phyloP scores from a whole-genome alignment of 2,888 invertebrate genomes.

The Xestia c-nigrum region DNA sequence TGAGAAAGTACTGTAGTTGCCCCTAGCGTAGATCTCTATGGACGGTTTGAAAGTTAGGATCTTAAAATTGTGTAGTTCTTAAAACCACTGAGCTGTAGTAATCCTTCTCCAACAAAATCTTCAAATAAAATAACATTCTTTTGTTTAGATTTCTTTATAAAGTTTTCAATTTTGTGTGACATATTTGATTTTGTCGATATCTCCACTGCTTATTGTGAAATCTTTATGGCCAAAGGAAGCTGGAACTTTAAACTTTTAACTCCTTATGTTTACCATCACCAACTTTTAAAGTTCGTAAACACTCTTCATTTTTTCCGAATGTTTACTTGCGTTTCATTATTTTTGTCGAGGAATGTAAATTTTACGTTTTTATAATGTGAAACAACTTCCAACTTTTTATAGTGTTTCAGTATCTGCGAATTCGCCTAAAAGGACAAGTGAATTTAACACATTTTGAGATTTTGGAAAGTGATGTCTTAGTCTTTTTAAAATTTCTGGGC shows the following conservation, averaged over 20 bases:
- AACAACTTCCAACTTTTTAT: constrained; percentile 1
- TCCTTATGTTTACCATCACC: background rate
- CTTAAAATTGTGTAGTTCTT: too few species aligned
- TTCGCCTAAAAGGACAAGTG: background rate
- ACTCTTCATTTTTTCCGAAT: constrained; percentile 22
- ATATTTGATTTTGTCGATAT: constrained; percentile 14
- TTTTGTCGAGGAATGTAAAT: constrained; percentile 31
- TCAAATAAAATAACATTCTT: constrained; percentile 27
- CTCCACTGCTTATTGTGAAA: constrained; percentile 20
- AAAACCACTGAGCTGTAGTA: constrained; percentile 28
- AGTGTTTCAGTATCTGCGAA: background rate
- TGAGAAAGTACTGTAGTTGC: too few species aligned
- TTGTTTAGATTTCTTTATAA: constrained; percentile 23
- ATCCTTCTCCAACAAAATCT: constrained; percentile 28
- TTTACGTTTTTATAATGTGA: constrained; percentile 26
- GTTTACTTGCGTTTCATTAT: constrained; percentile 18
- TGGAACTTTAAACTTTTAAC: constrained; percentile 47
- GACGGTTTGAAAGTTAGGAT: too few species aligned
- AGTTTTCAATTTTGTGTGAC: background rate
- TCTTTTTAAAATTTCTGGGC: constrained; percentile 26
- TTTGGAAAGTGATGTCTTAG: background rate
- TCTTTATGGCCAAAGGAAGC: constrained; percentile 53
- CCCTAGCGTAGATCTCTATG: too few species aligned
- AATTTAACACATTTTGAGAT: background rate
- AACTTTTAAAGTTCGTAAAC: constrained; percentile 3